Conservation (phyloP, 35 echinoderm and acorn worm genomes). For the Ophioderma brevispina region DNA sequence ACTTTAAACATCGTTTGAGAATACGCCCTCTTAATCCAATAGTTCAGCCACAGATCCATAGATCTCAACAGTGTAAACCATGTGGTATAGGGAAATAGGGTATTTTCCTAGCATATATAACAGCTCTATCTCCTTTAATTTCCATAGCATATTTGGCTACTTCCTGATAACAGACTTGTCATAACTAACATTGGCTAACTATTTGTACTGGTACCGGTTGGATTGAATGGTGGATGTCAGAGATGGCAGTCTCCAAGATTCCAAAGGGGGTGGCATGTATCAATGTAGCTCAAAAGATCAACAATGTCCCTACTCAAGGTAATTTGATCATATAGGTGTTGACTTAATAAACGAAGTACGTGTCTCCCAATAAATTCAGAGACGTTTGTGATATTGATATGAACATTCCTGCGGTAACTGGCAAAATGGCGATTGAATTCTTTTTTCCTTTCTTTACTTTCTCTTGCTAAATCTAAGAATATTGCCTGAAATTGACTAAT, state of each 20-base stretch:
- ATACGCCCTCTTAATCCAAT: no score
- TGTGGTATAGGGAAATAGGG: background rate
- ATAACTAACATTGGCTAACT: conserved; percentile 97
- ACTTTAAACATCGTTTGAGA: no score
- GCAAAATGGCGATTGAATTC: no score
- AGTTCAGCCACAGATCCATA: background rate
- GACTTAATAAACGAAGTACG: no score
- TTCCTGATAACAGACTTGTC: conserved; percentile 88
- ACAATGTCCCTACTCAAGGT: conserved; percentile 82
- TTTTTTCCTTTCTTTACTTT: no score
- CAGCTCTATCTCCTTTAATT: background rate
- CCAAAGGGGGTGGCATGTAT: conserved; percentile 86
- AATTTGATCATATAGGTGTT: background rate
- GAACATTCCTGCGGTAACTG: no score
- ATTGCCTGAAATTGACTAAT: no score
- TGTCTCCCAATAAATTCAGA: no score
- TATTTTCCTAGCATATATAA: no score
- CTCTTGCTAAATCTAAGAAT: no score
- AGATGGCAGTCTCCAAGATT: conserved; percentile 85
- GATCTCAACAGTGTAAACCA: background rate
- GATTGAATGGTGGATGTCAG: conserved; percentile 95
- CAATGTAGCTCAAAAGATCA: conserved; percentile 90
- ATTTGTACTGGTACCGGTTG: conserved; percentile 95
- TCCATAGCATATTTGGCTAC: conserved; percentile 78
- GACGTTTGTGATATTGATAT: no score